Base-by-base conservation (phyloP, 1,140 invertebrate genomes). In the Zaprionus nigranus region DNA sequence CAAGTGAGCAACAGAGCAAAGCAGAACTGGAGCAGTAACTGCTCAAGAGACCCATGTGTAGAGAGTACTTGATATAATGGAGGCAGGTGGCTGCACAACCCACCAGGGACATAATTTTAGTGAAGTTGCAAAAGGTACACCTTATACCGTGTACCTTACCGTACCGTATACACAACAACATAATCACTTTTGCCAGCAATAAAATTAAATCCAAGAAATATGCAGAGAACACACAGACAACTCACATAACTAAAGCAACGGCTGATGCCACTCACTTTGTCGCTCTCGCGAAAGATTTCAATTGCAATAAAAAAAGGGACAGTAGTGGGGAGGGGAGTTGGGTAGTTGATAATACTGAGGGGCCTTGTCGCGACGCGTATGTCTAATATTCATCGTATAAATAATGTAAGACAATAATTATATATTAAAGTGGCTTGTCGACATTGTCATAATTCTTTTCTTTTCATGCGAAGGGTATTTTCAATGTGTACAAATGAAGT, bases 351-450 rank as follows among this genome's bases (percentile, higher is more conserved):
- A 58, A 64, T 76, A 86, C 78, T 61, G 69, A 11, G 66, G 71
- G 64, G 78, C 75, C 54, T 43, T 43, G 64, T 69, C 56, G 58
- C 71, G 38, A 28, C 65, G 15, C 40, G 71, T 70, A 81, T 72
- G 68, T 79, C 81, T 90, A 90, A 88, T 85, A 88, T 85, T 88
- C 85, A 90, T 85, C 85, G 85, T 90, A 88, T 88, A 85, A 88
- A 88, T 88, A 85, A 88, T 88, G 85, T 22, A 51, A 2, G 46
- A 22, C 3, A 13, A 51, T 22, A 51, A 22, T 20, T 51, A 51
- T 51, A 51, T 51, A 51, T 51, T 51, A 24, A 51, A 51, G 46
- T 51, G 46, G 20, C 46, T 22, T 51, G 46, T 51, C 46, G 46
- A 1, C 46, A 51, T 51, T 51, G 46, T 51, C 20, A 51, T 22